phyloP scores from a whole-genome alignment of 2,113 vertebrate genomes.

The Hydrolagus affinis region DNA sequence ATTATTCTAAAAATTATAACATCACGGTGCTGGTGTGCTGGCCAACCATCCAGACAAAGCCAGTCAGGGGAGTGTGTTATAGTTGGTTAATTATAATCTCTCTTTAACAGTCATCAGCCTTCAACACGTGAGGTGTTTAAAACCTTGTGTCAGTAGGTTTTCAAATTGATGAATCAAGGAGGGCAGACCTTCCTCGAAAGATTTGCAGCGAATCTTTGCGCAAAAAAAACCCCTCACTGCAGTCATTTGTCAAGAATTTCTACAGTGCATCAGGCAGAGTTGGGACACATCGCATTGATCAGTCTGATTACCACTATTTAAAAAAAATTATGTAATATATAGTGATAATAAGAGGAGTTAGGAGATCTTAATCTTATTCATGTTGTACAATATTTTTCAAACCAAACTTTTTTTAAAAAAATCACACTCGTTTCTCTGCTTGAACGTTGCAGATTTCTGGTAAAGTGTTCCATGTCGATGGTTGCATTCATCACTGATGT shows the following conservation, averaged over 20 bases:
- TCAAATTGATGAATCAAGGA: conserved; percentile 8
- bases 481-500: not conserved
- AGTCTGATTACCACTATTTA: not conserved
- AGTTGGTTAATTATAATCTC: too few relatives aligned
- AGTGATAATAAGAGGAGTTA: not conserved
- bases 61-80: too few relatives aligned
- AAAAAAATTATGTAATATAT: not conserved
- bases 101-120: too few relatives aligned
- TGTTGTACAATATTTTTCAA: not conserved
- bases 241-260: conserved; percentile 21
- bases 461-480: not conserved
- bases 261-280: not conserved
- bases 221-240: not conserved
- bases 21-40: too few relatives aligned
- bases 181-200: not conserved
- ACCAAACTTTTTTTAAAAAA: not conserved
- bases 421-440: not conserved
- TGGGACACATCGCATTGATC: not conserved
- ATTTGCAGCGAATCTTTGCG: not conserved
- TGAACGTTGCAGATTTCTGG: not conserved
- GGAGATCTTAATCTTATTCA: not conserved
- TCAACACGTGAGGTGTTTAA: not conserved
- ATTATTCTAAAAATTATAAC: too few relatives aligned
- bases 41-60: too few relatives aligned
- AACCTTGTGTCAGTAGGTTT: not conserved